phyloP scores from a whole-genome alignment of 1,140 invertebrate species.

The Drosophila repleta region DNA sequence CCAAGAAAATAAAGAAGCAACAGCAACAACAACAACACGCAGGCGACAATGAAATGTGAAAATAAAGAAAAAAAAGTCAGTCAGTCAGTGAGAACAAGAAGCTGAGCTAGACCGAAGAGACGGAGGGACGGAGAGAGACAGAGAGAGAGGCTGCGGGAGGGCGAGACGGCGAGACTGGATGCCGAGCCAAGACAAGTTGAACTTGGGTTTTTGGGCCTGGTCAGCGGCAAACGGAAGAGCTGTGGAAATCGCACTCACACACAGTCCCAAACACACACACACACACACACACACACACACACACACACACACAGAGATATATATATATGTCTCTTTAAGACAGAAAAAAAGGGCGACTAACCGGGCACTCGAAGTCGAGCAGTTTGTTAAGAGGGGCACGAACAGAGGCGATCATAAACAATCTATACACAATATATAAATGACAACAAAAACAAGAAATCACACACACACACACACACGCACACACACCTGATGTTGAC shows the following conservation, averaged over 20 bases:
- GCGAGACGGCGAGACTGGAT: not conserved
- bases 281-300: not conserved
- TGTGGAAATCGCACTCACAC: conserved; percentile 34
- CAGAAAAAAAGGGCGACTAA: conserved; percentile 13
- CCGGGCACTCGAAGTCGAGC: conserved; percentile 21
- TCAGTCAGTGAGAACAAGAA: conserved; percentile 50
- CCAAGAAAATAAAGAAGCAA: conserved; percentile 78
- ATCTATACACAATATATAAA: conserved; percentile 44
- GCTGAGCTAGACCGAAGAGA: conserved; percentile 15
- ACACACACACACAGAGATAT: not conserved
- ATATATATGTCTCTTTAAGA: not conserved
- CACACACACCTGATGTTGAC: not conserved
- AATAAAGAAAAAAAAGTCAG: conserved; percentile 42
- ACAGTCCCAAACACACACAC: not conserved
- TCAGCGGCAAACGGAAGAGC: conserved; percentile 14
- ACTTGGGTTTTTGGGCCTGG: conserved; percentile 8
- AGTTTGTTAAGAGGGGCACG: conserved; percentile 21
- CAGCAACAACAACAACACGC: conserved; percentile 37
- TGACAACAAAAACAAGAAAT: conserved; percentile 40
- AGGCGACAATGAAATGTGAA: conserved; percentile 64
- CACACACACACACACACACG: conserved; percentile 1
- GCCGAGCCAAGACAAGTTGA: conserved; percentile 6
- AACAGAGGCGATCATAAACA: conserved; percentile 32
- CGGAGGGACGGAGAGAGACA: not conserved
- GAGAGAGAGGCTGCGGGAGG: not conserved